phyloP scores from a whole-genome alignment of 1,140 invertebrate species.

The Aporrectodea caliginosa region DNA sequence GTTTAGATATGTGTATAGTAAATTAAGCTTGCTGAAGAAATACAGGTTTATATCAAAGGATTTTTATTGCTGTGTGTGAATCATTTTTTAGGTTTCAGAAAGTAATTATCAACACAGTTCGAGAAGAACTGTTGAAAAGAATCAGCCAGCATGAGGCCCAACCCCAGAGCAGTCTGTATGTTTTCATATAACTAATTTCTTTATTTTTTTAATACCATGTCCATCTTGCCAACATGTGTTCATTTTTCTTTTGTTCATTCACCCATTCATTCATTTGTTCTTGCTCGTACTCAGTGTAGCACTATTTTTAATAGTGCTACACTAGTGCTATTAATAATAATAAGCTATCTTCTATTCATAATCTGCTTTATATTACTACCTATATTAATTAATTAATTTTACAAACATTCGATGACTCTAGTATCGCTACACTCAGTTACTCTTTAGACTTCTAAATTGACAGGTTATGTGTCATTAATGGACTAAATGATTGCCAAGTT shows the following conservation, averaged over 20 bases:
- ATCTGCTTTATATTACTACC: no score
- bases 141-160: constrained; percentile 51
- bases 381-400: no score
- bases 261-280: not conserved
- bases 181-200: not conserved
- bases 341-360: not conserved
- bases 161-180: constrained; percentile 31
- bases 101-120: constrained; percentile 48
- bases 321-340: not conserved
- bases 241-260: not conserved
- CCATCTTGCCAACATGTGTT: not conserved
- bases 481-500: not conserved
- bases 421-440: not conserved
- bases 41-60: no score
- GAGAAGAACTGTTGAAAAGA: constrained; percentile 47
- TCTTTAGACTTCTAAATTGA: not conserved
- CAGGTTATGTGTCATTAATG: not conserved
- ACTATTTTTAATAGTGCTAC: not conserved
- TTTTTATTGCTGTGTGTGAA: not conserved
- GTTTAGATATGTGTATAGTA: constrained; percentile 18
- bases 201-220: not conserved
- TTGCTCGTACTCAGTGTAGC: not conserved
- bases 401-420: no score
- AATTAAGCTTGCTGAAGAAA: not conserved
- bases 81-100: constrained; percentile 45